phyloP scores from a whole-genome alignment of 2,797 vertebrate genomes.

The Sebastes glaucus region DNA sequence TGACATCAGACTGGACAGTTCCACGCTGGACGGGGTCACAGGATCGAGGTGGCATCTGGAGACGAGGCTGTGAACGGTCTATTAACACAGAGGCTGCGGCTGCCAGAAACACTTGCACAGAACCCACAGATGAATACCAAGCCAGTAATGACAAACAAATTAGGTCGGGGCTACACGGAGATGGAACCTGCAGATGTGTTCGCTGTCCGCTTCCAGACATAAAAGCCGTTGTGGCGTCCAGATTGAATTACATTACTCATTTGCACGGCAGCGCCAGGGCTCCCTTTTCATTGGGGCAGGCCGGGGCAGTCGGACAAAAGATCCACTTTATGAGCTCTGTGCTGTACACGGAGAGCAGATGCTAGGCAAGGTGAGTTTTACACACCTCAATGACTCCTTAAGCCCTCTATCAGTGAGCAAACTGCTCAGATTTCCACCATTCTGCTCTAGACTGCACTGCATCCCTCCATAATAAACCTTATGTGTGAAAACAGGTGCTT shows the following conservation, averaged over 20 bases:
- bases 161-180: slow-evolving; percentile 19
- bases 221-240: slow-evolving; percentile 50
- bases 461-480: slow-evolving; percentile 9
- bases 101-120: slow-evolving; percentile 53
- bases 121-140: slow-evolving; percentile 55
- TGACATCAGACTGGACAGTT: slow-evolving; percentile 49
- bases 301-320: slow-evolving; percentile 41
- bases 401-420: slow-evolving; percentile 52
- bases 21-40: slow-evolving; percentile 20
- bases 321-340: slow-evolving; percentile 51
- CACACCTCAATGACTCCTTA: slow-evolving; percentile 59
- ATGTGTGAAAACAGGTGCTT: slow-evolving; percentile 57
- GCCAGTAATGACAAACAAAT: slow-evolving; percentile 70
- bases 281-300: slow-evolving; percentile 38
- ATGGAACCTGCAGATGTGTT: slow-evolving; percentile 72
- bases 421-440: slow-evolving; percentile 52
- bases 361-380: slow-evolving; percentile 59
- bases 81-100: slow-evolving; percentile 29
- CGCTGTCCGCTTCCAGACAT: slow-evolving; percentile 57
- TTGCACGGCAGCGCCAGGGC: slow-evolving; percentile 24
- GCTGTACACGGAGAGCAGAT: slow-evolving; percentile 63
- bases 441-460: background rate
- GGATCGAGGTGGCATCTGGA: slow-evolving; percentile 42
- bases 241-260: slow-evolving; percentile 70
- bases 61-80: slow-evolving; percentile 45